Percentiles rank a stretch among this genome's conserved stretches.
phyloP scores from a whole-genome alignment of 2,888 invertebrate species.

The Enoplolaimus lenunculus region DNA sequence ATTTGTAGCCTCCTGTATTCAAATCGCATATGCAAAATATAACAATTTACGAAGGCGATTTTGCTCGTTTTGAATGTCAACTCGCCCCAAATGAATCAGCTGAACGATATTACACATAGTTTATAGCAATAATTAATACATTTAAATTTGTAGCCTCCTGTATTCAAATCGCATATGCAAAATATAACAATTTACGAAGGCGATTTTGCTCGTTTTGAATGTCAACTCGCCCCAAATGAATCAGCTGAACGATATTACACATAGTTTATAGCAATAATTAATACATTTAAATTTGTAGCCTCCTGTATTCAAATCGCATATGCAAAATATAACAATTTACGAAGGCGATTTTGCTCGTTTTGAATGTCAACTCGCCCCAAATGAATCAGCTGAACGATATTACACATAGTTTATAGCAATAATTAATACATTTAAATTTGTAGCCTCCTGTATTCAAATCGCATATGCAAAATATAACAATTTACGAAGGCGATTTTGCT shows the following conservation, averaged over 20 bases:
- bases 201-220: conserved; percentile 61
- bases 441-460: conserved; percentile 77
- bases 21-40: conserved; percentile 76
- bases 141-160: too few relatives aligned
- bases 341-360: conserved; percentile 67
- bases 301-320: conserved; percentile 76
- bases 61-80: conserved; percentile 74
- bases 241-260: too few relatives aligned
- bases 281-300: too few relatives aligned
- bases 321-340: conserved; percentile 63
- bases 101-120: too few relatives aligned
- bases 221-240: conserved; percentile 64
- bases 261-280: too few relatives aligned
- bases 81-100: too few relatives aligned
- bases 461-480: conserved; percentile 67
- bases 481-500: conserved; percentile 63
- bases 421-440: too few relatives aligned
- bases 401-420: too few relatives aligned
- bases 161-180: conserved; percentile 70
- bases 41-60: conserved; percentile 67
- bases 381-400: too few relatives aligned
- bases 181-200: conserved; percentile 67
- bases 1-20: conserved; percentile 66
- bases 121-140: too few relatives aligned
- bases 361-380: conserved; percentile 61